phyloP scores from a whole-genome alignment of 2,888 invertebrate species.

The Cyclophora punctaria region DNA sequence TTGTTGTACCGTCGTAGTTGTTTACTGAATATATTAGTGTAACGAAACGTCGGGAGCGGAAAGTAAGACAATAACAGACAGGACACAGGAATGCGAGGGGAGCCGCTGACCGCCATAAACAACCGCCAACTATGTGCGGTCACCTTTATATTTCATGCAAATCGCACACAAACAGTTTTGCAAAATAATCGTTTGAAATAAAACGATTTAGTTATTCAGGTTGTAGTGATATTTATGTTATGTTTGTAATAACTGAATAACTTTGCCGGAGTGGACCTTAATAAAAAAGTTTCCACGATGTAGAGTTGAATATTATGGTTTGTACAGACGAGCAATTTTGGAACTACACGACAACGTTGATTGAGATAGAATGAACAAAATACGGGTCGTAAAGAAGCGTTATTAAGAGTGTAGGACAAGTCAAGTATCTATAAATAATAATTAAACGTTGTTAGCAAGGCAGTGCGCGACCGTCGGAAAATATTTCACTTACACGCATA shows the following conservation, averaged over 20 bases:
- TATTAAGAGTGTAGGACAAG: too few species aligned
- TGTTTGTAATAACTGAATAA: too few species aligned
- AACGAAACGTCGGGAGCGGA: slow-evolving; percentile 51
- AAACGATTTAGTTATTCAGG: slow-evolving; percentile 25
- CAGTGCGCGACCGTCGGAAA: neutral
- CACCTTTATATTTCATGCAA: slow-evolving; percentile 75
- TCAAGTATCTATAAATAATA: too few species aligned
- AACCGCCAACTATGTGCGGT: slow-evolving; percentile 58
- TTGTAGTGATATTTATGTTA: too few species aligned
- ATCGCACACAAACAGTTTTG: slow-evolving; percentile 49
- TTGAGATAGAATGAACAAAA: too few species aligned
- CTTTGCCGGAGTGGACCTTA: too few species aligned
- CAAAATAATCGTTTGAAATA: slow-evolving; percentile 45
- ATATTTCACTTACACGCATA: slow-evolving; percentile 45
- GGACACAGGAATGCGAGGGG: slow-evolving; percentile 66
- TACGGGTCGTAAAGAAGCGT: too few species aligned
- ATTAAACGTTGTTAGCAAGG: too few species aligned
- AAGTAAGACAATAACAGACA: slow-evolving; percentile 71
- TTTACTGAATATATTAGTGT: slow-evolving; percentile 55
- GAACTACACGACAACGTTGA: too few species aligned
- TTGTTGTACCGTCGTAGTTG: slow-evolving; percentile 35
- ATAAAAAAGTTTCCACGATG: too few species aligned
- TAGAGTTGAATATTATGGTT: too few species aligned
- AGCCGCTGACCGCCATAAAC: slow-evolving; percentile 9
- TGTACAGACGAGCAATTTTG: too few species aligned